phyloP scores from a whole-genome alignment of 2,888 invertebrate species.

The Lithophane ornitopus region DNA sequence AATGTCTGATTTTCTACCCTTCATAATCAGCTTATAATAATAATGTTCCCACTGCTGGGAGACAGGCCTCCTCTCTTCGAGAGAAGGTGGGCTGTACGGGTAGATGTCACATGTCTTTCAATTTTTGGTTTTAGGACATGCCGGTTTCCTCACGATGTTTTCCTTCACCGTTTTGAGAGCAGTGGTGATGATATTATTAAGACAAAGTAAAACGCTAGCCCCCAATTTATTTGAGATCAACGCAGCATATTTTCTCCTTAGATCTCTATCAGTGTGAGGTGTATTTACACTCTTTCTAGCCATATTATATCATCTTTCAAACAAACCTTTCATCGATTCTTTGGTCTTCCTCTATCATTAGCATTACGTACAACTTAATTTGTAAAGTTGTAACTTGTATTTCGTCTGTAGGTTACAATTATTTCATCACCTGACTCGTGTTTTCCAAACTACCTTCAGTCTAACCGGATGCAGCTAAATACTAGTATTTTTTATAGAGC shows the following conservation, averaged over 20 bases:
- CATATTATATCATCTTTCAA: background rate
- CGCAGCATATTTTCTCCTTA: too few relatives aligned
- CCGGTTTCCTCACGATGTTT: too few relatives aligned
- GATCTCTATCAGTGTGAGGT: background rate
- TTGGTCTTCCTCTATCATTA: too few relatives aligned
- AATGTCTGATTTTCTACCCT: background rate
- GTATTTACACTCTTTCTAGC: background rate
- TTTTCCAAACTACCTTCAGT: background rate
- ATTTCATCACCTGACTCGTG: background rate
- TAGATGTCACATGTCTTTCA: too few relatives aligned
- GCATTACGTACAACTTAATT: background rate
- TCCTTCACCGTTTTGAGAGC: too few relatives aligned
- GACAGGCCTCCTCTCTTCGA: too few relatives aligned
- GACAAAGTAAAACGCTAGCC: too few relatives aligned
- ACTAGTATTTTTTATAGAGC: background rate
- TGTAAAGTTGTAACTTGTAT: background rate
- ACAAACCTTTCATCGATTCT: background rate
- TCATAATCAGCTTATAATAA: too few relatives aligned
- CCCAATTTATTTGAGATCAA: background rate
- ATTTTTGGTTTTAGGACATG: too few relatives aligned
- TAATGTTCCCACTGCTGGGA: too few relatives aligned
- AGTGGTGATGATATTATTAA: too few relatives aligned
- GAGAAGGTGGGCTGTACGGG: too few relatives aligned
- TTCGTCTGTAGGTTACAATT: background rate
- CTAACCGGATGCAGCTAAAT: background rate